Evolutionary conservation across 2,113 vertebrate genomes (phyloP), one percentile per base, ranked within the genome.

Genomic region (Calyptomena viridis): DNA sequence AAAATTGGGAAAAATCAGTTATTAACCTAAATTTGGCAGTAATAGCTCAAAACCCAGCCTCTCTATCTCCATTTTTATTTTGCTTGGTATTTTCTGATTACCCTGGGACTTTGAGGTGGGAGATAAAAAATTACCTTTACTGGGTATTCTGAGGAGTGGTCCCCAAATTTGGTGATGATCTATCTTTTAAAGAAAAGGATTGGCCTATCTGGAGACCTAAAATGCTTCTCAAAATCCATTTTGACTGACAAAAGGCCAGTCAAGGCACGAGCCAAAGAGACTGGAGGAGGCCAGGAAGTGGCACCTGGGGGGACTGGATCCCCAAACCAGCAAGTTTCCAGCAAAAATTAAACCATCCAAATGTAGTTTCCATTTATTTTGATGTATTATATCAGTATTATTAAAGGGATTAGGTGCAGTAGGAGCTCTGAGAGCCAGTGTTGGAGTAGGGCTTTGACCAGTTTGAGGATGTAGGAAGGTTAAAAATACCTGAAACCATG

Each of bases 301-400:
- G 11, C 0, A 0, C 28, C 28, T n/a, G 31, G 18, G 4, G 60
- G 20, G 7, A 2, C 6, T 7, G 3, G 2, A 37, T 67, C 47
- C 49, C 67, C 33, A 63, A 68, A 79, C 39, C 31, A 39, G 35
- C 39, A 55, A 14, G 24, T 28, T 59, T 77, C 49, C 39, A 74
- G 28, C 7, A 19, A 50, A 44, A 21, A 40, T 23, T 19, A 64
- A 49, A 27, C 35, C 5, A 16, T 50, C 44, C 16, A 12, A 55
- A 27, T 23, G 35, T 17, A 22, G 40, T 33, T 74, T 46, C 15
- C 11, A 6, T 66, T 44, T 74, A 21, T 11, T 71, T n/a, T 60
- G 19, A 86, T 30, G 33, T 49, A 23, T 60, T 50, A 2, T 22
- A 8, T 66, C 1, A 1, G 13, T 6, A 3, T 79, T 59, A 31